Conservation (phyloP, 1,140 invertebrate genomes). For the Diprion similis region DNA sequence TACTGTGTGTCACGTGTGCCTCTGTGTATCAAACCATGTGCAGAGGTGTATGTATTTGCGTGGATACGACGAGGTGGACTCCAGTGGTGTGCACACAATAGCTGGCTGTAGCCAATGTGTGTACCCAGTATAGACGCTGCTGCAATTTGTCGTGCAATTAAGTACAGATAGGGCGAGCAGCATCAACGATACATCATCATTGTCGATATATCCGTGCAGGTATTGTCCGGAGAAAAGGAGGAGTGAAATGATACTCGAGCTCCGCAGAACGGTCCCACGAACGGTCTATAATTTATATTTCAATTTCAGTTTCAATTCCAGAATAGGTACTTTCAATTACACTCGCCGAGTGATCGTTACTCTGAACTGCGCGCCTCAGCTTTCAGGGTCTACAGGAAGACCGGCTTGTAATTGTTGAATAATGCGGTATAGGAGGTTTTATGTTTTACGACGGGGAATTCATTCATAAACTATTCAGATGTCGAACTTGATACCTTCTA, state of each 20-base stretch:
- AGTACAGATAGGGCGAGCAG: slow-evolving; percentile 1
- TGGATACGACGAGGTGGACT: neutral
- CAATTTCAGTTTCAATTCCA: slow-evolving; percentile 1
- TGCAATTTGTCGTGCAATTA: slow-evolving; percentile 7
- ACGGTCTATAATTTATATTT: slow-evolving; percentile 1
- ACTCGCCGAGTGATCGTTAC: too few species aligned
- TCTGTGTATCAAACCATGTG: neutral
- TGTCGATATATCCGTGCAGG: neutral
- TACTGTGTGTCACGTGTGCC: neutral
- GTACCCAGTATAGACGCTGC: neutral
- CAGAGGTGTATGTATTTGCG: neutral
- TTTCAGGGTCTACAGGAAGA: neutral
- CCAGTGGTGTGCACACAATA: too few species aligned
- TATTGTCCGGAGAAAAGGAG: neutral
- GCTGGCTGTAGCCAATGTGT: too few species aligned
- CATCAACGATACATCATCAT: slow-evolving; percentile 5
- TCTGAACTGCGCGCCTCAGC: too few species aligned
- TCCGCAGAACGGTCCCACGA: neutral
- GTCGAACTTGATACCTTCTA: too few species aligned
- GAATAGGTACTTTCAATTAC: neutral
- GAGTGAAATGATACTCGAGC: neutral
- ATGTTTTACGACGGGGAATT: too few species aligned
- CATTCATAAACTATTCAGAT: too few species aligned
- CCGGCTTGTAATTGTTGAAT: neutral
- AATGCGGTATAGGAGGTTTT: neutral